A percentile compares a stretch with the other conserved stretches of the same genome.
Evolutionary conservation across 2,888 invertebrate genomes (phyloP).

Genomic region (Acholoe squamosa): DNA sequence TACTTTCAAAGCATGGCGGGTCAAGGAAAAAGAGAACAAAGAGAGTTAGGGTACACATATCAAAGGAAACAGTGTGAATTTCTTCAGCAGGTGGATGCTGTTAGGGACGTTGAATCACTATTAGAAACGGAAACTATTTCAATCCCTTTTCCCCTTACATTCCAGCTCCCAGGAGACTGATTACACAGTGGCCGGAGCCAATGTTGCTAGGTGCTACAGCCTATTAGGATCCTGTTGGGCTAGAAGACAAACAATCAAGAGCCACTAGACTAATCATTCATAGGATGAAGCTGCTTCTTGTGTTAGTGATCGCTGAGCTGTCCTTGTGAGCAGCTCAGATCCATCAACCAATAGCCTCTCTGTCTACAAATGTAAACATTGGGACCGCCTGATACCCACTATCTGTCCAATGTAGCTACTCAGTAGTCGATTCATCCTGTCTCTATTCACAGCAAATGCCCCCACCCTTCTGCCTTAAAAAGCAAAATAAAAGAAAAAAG

Average conservation of each 20-base stretch:
- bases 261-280: background rate
- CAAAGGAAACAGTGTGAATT: too few relatives aligned
- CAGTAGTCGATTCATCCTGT: background rate
- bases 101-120: too few relatives aligned
- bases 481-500: too few relatives aligned
- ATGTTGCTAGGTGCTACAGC: background rate
- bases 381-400: background rate
- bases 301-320: background rate
- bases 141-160: background rate
- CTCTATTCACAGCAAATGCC: background rate
- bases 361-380: background rate
- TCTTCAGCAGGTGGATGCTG: too few relatives aligned
- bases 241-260: background rate
- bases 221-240: background rate
- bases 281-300: background rate
- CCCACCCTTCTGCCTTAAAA: background rate
- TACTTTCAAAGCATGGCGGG: too few relatives aligned
- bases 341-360: background rate
- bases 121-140: too few relatives aligned
- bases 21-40: too few relatives aligned
- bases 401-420: background rate
- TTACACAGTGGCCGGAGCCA: background rate
- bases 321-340: background rate
- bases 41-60: too few relatives aligned
- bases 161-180: constrained; percentile 5